Conservation (phyloP, 2,113 vertebrate species). For the Desmodus rotundus region DNA sequence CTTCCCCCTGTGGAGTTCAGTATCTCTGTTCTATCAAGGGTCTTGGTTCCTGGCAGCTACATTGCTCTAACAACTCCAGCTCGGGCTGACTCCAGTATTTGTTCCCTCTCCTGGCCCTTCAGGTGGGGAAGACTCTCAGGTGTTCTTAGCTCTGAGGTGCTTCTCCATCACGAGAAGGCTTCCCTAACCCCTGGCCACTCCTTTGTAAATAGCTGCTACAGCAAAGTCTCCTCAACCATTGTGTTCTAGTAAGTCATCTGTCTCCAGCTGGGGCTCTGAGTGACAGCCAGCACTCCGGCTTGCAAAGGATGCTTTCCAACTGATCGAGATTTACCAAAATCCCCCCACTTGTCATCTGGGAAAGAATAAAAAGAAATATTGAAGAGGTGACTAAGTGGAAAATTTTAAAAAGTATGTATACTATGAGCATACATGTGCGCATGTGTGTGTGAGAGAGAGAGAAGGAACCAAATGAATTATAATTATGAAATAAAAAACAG, state of each 20-base stretch:
- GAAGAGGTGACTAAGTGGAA: not conserved
- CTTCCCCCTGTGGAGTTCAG: accelerated
- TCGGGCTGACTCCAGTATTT: not conserved
- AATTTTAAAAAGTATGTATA: not conserved
- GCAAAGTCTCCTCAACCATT: not conserved
- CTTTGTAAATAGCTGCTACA: not conserved
- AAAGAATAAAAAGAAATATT: not conserved
- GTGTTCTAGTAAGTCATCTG: not conserved
- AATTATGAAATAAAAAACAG: not conserved
- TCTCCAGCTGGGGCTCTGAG: not conserved
- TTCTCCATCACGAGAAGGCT: not conserved
- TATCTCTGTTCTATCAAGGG: not conserved
- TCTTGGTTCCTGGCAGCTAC: not conserved
- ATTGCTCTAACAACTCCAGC: not conserved
- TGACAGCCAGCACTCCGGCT: not conserved
- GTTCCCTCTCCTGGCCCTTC: not conserved
- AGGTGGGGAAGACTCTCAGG: not conserved
- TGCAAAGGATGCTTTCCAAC: not conserved
- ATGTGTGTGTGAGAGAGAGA: not conserved
- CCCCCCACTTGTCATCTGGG: not conserved
- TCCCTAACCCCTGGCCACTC: not conserved
- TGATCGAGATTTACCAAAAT: not conserved
- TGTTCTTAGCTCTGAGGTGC: not conserved
- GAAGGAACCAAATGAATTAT: not conserved
- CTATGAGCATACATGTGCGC: not conserved